phyloP scores from a whole-genome alignment of 2,888 invertebrate species.

The Neuroscelio doddi region DNA sequence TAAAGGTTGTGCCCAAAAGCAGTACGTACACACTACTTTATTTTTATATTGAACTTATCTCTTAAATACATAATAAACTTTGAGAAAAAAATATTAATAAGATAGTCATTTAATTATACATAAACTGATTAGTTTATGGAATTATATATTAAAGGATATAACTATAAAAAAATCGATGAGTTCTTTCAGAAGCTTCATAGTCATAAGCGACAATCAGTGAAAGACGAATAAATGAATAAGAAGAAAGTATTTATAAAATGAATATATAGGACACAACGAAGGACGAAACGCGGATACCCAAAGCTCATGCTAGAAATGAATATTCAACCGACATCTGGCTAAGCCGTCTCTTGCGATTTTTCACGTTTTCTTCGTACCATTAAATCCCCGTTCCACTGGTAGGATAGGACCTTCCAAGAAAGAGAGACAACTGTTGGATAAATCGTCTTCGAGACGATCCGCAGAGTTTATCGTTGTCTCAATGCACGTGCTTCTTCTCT shows the following conservation, averaged over 20 bases:
- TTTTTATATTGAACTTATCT: too few relatives aligned
- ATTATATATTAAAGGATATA: too few relatives aligned
- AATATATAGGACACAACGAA: neutral
- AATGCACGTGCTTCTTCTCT: constrained; percentile 1
- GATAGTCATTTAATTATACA: neutral
- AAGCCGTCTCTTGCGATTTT: constrained; percentile 13
- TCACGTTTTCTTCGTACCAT: constrained; percentile 24
- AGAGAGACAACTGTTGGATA: constrained; percentile 6
- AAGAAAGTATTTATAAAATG: constrained; percentile 1
- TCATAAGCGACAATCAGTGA: neutral
- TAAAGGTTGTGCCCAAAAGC: too few relatives aligned
- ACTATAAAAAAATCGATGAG: constrained; percentile 1
- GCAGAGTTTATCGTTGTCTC: constrained; percentile 13
- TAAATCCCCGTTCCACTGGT: constrained; percentile 17
- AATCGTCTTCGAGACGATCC: constrained; percentile 12
- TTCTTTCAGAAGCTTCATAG: neutral
- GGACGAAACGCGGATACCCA: neutral
- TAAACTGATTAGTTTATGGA: neutral
- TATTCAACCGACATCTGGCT: constrained; percentile 17
- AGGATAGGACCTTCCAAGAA: constrained; percentile 6
- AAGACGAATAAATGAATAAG: constrained; percentile 11
- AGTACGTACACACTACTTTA: too few relatives aligned
- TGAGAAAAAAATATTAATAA: too few relatives aligned
- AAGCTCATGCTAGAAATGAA: constrained; percentile 18
- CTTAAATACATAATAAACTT: too few relatives aligned